Evolutionary conservation across 30 jellyfish, hydroid and myxozoan genomes (phyloP), one percentile per base, ranked within the genome.

Genomic region (Turritopsis rubra): DNA sequence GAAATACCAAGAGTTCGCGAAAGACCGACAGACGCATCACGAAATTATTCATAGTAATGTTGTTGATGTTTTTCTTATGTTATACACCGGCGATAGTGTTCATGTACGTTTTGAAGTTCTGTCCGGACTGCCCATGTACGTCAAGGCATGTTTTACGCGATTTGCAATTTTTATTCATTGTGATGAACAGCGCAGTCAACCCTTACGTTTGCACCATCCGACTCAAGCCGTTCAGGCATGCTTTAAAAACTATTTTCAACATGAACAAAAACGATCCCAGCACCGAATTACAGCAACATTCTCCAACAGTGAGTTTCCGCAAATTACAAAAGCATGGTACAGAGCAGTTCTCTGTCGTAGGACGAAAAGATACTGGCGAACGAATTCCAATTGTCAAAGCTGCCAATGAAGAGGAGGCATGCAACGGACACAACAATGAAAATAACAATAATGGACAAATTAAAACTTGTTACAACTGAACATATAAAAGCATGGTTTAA

Each of bases 201-300:
- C 98, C 98, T 21, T 86, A 83, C 86, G 85, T 89, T 24, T 93
- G 96, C 91, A 89, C 96, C 0, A 60, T 93, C n/a, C 93, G 96
- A 16, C 88, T 93, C 30, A 60, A 54, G 72, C 96, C 98, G 84
- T 93, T 93, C 77, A 86, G 96, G 29, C 31, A 70, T 26, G 98
- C 98, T 9, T 31, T 91, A 75, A 31, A 16, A 28, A 85, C 81
- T 54, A 87, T 91, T 65, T 76, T 87, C 19, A 65, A 16, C 54
- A n/a, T 26, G 71, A 8, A 26, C 21, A 30, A 82, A 28, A 52
- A 52, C 24, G 19, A n/a, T n/a, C 77, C 77, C 0, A 27, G 77
- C 8, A 27, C 19, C 5, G 60, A 13, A 3, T 41, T 13, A 41
- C 60, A 41, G 13, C 60, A 41, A 5, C 60, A 41, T 68, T 68